Percentiles rank a stretch among this genome's conserved stretches.
Evolutionary conservation across 1,140 invertebrate genomes (phyloP).

Genomic region (Bombus confusus): DNA sequence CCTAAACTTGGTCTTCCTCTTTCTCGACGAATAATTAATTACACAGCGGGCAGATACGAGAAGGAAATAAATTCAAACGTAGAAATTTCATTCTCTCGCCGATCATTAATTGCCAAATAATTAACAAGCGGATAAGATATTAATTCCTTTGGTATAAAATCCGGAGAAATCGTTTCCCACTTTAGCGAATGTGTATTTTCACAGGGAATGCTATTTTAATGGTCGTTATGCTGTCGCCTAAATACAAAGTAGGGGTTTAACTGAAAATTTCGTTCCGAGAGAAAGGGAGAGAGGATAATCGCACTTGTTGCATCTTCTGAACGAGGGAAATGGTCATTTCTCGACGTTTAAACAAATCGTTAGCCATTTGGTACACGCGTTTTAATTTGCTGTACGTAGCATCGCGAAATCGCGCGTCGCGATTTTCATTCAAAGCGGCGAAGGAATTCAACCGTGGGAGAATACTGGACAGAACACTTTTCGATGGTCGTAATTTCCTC

Average conservation of each 20-base stretch:
- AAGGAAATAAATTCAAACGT: background rate
- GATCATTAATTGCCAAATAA: too few species aligned
- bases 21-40: background rate
- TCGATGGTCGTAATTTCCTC: background rate
- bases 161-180: too few species aligned
- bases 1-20: background rate
- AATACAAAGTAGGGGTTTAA: background rate
- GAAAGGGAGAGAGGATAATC: background rate
- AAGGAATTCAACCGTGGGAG: background rate
- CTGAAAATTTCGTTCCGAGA: background rate
- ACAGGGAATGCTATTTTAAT: background rate
- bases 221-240: too few species aligned
- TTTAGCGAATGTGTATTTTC: background rate
- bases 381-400: background rate
- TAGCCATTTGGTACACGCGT: background rate
- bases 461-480: too few species aligned
- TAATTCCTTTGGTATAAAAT: too few species aligned
- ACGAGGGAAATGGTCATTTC: background rate
- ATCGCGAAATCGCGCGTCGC: background rate
- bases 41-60: background rate
- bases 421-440: background rate
- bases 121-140: too few species aligned
- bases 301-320: slow-evolving; percentile 27
- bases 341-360: slow-evolving; percentile 11
- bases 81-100: too few species aligned